These are phyloP conservation scores for Kryptolebias marmoratus DNA, from an alignment of 2,113 vertebrate species.

Conservation along the genomic window DNA sequence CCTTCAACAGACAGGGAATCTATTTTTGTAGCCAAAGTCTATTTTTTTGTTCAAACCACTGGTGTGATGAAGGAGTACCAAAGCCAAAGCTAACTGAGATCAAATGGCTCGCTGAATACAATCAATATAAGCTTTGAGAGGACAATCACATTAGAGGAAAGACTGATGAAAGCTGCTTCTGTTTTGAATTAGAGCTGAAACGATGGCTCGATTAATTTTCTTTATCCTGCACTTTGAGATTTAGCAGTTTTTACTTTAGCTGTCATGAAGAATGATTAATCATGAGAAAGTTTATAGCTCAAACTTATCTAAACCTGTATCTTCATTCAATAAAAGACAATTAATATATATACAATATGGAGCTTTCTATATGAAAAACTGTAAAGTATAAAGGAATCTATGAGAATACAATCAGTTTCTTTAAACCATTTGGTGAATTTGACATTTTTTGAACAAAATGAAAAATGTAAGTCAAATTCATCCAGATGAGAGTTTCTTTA, in stretches of 20 bases:
- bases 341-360: too few relatives aligned
- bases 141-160: slow-evolving; percentile 1
- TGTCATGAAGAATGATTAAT: neutral
- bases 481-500: neutral
- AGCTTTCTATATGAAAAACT: too few relatives aligned
- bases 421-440: neutral
- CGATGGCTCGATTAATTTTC: neutral
- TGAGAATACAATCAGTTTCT: too few relatives aligned
- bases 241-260: slow-evolving; percentile 5
- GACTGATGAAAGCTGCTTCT: slow-evolving; percentile 14
- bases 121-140: slow-evolving; percentile 11
- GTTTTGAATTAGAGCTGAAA: neutral
- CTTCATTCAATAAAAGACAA: too few relatives aligned
- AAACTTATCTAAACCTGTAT: neutral
- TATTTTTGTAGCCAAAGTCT: slow-evolving; percentile 1
- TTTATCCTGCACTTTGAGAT: neutral
- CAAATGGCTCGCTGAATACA: slow-evolving; percentile 22
- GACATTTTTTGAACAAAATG: neutral
- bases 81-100: slow-evolving; percentile 18
- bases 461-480: neutral
- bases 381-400: too few relatives aligned
- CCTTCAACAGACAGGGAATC: neutral
- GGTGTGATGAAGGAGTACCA: slow-evolving; percentile 9
- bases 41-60: slow-evolving; percentile 16
- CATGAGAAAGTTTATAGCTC: neutral